Conservation (phyloP, 2,888 invertebrate species). For the Standfussiana lucernea region DNA sequence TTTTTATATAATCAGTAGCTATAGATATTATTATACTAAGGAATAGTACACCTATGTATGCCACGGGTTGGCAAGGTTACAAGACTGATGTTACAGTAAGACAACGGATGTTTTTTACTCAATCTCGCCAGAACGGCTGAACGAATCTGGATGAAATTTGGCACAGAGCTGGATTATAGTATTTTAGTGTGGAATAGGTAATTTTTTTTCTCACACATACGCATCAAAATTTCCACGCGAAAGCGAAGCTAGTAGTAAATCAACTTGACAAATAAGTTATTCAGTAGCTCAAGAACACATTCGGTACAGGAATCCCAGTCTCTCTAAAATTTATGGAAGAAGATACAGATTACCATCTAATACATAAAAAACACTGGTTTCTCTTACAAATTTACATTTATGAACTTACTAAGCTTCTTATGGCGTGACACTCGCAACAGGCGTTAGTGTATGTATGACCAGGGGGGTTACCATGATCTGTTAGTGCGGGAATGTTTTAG, state of each 20-base stretch:
- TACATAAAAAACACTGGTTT: constrained; percentile 4
- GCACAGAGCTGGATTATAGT: no score
- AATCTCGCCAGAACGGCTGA: no score
- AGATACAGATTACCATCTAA: constrained; percentile 14
- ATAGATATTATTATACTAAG: constrained; percentile 24
- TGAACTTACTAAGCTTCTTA: constrained; percentile 8
- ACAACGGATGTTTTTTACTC: no score
- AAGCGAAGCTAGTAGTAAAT: background rate
- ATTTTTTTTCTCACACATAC: no score
- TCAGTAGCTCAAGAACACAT: constrained; percentile 16
- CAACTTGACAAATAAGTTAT: constrained; percentile 27
- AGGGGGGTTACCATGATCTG: no score
- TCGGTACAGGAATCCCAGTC: constrained; percentile 17
- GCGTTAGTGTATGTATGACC: background rate
- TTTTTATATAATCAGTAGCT: background rate
- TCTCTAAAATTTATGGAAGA: constrained; percentile 12
- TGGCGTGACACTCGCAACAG: background rate
- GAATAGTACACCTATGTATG: no score
- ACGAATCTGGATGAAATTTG: no score
- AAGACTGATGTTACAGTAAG: background rate
- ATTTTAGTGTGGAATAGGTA: no score
- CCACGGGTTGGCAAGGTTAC: no score
- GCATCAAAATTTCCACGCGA: no score
- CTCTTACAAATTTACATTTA: constrained; percentile 8
- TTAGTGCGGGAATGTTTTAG: no score